Conservation (phyloP, 2,113 vertebrate genomes). For the Elaphurus davidianus region DNA sequence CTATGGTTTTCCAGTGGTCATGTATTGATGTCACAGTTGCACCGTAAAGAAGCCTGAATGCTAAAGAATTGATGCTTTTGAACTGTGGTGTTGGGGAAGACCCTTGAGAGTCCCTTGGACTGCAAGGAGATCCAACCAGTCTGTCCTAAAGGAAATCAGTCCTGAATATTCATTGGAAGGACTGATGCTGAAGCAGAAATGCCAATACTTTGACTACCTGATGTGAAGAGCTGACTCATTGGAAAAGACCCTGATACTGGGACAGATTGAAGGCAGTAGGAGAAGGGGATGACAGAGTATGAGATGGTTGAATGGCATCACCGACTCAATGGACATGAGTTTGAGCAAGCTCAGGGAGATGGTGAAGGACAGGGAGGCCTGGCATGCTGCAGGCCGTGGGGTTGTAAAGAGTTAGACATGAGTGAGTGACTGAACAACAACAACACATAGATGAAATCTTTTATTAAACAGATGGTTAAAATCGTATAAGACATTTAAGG, state of each 20-base stretch:
- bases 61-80: background rate
- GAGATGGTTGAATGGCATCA: background rate
- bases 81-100: background rate
- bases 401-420: rapidly evolving
- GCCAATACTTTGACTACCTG: background rate
- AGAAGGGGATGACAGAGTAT: background rate
- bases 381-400: rapidly evolving
- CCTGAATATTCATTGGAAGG: background rate
- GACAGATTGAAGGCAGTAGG: background rate
- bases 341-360: background rate
- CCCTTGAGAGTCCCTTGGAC: background rate
- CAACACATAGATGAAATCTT: background rate
- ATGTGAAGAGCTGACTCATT: background rate
- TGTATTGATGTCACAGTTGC: background rate
- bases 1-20: background rate
- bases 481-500: background rate
- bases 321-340: background rate
- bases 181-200: background rate
- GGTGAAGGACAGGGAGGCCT: background rate
- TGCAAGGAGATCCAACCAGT: background rate
- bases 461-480: background rate
- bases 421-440: background rate
- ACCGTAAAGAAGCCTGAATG: rapidly evolving
- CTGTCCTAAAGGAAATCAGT: background rate
- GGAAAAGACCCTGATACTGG: background rate